These are phyloP conservation scores for Zygothrica quintamaculata DNA, from an alignment of 2,888 invertebrate genomes.

Conservation along the genomic window DNA sequence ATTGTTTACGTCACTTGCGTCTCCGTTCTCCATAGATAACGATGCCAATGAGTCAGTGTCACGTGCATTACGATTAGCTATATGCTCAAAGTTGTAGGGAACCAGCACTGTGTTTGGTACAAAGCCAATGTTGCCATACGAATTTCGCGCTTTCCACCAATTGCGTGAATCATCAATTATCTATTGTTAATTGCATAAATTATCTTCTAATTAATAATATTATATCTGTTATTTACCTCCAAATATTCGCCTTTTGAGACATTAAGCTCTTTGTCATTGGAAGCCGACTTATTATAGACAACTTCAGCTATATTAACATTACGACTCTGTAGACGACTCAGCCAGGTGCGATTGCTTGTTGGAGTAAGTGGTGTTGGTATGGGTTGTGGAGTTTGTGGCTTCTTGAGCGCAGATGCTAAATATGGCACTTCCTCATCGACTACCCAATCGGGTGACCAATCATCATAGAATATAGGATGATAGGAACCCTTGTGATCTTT, in stretches of 20 bases:
- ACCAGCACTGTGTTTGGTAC: constrained; percentile 98
- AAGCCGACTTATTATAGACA: constrained; percentile 96
- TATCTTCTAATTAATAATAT: constrained; percentile 4
- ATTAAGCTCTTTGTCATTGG: constrained; percentile 98
- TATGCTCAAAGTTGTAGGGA: constrained; percentile 85
- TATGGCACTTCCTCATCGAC: constrained; percentile 90
- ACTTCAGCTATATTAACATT: constrained; percentile 93
- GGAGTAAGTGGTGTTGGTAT: constrained; percentile 45
- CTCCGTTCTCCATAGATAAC: constrained; percentile 53
- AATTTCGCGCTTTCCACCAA: constrained; percentile 98
- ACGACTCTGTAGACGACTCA: constrained; percentile 88
- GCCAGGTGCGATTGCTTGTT: constrained; percentile 86
- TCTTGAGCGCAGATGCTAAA: constrained; percentile 76
- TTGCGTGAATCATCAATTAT: constrained; percentile 97
- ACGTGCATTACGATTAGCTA: constrained; percentile 47
- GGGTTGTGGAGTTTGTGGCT: constrained; percentile 47
- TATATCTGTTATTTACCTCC: constrained; percentile 88
- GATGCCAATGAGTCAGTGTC: constrained; percentile 80
- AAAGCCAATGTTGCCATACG: constrained; percentile 93
- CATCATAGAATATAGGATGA: constrained; percentile 98
- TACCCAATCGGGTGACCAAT: constrained; percentile 96
- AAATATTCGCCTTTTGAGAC: constrained; percentile 97
- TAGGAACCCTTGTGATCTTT: constrained; percentile 95
- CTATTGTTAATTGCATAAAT: too few relatives aligned
- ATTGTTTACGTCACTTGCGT: constrained; percentile 44